Evolutionary conservation across 2,888 invertebrate genomes (phyloP).

Genomic region (Anthrax anthrax): DNA sequence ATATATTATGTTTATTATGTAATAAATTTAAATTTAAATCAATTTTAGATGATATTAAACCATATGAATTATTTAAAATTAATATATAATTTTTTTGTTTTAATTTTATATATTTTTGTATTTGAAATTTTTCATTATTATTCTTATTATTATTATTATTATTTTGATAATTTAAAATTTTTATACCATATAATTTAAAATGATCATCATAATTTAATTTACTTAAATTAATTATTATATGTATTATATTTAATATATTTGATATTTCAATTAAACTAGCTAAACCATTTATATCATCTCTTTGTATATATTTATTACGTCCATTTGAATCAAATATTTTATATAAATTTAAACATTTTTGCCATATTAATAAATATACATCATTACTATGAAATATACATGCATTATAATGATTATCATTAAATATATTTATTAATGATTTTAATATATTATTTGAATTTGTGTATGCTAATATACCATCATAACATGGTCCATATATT

Average conservation of each 20-base stretch:
- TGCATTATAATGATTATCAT: slow-evolving; percentile 20
- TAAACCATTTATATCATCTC: slow-evolving; percentile 33
- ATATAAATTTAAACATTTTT: slow-evolving; percentile 38
- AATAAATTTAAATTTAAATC: neutral
- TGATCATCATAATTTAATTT: slow-evolving; percentile 16
- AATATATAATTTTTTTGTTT: neutral
- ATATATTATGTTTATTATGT: slow-evolving; percentile 22
- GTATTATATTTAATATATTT: slow-evolving; percentile 25
- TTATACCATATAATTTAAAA: slow-evolving; percentile 25
- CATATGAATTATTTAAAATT: neutral
- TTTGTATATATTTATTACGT: slow-evolving; percentile 19
- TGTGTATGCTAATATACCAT: neutral
- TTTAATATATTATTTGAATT: slow-evolving; percentile 26
- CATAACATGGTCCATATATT: neutral
- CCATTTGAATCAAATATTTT: slow-evolving; percentile 49
- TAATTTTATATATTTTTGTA: neutral
- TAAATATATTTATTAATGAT: slow-evolving; percentile 22
- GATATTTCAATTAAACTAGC: slow-evolving; percentile 36
- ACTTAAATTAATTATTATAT: slow-evolving; percentile 25
- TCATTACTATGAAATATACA: slow-evolving; percentile 21
- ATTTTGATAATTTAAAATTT: slow-evolving; percentile 21
- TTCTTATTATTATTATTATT: neutral
- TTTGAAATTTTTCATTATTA: neutral
- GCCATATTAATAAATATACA: slow-evolving; percentile 33
- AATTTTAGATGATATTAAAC: neutral